A percentile compares a stretch with the other conserved stretches of the same genome.
phyloP scores from a whole-genome alignment of 2,797 vertebrate species.

The Siniperca scherzeri region DNA sequence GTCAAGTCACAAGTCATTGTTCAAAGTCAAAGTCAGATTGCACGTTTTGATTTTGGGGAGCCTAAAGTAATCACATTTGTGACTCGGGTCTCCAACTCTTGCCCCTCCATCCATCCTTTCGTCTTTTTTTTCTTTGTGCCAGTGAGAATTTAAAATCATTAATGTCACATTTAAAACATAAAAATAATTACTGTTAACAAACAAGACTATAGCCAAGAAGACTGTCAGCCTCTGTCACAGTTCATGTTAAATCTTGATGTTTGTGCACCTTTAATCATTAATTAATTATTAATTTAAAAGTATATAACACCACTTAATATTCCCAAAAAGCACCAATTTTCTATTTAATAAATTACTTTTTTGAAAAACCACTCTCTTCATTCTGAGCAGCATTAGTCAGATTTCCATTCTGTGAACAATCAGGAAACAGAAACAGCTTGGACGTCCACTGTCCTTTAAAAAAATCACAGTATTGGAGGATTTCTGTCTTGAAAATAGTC shows the following conservation, averaged over 20 bases:
- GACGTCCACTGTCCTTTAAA: background rate
- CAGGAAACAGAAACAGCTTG: background rate
- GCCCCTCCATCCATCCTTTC: background rate
- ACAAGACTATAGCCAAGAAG: background rate
- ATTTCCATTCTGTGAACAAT: background rate
- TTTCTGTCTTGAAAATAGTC: background rate
- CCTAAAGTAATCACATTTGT: background rate
- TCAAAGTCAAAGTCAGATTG: background rate
- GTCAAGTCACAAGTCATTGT: background rate
- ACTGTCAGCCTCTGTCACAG: background rate
- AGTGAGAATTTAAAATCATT: background rate
- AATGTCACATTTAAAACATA: background rate
- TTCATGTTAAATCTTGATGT: background rate
- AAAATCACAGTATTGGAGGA: constrained; percentile 8
- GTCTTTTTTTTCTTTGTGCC: background rate
- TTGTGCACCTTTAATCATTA: constrained; percentile 12
- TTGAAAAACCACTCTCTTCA: background rate
- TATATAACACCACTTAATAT: background rate
- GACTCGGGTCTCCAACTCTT: background rate
- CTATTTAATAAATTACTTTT: background rate
- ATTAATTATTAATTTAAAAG: background rate
- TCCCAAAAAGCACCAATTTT: constrained; percentile 27
- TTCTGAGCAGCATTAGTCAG: background rate
- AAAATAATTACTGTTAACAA: constrained; percentile 19
- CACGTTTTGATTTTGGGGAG: background rate